These are phyloP conservation scores for Nomia melanderi DNA, from an alignment of 1,140 invertebrate genomes.

Conservation along the genomic window DNA sequence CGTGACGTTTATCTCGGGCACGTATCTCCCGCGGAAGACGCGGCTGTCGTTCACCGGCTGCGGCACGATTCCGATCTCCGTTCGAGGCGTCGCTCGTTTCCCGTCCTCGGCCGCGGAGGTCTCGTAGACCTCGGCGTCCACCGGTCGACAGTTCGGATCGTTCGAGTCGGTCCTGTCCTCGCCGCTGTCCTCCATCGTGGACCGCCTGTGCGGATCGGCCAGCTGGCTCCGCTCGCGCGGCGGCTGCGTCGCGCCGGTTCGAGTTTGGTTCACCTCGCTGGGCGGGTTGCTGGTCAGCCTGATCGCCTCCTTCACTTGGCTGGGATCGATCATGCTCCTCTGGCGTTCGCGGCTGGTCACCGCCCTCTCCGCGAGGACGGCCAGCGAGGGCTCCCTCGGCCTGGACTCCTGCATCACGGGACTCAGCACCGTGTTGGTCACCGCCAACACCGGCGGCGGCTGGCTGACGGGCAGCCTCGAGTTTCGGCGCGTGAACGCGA, in stretches of 20 bases:
- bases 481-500: constrained; percentile 58
- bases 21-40: constrained; percentile 65
- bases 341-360: constrained; percentile 77
- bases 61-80: neutral
- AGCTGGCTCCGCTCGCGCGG: neutral
- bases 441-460: constrained; percentile 76
- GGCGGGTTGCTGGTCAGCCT: constrained; percentile 73
- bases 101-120: neutral
- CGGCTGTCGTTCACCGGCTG: neutral
- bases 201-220: neutral
- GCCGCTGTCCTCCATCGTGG: neutral
- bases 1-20: constrained; percentile 78
- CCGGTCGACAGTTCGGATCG: constrained; percentile 19
- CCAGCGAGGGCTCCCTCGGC: constrained; percentile 69
- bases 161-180: constrained; percentile 24
- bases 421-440: constrained; percentile 78
- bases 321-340: constrained; percentile 81
- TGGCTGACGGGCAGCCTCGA: constrained; percentile 72
- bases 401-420: constrained; percentile 80
- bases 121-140: neutral
- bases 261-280: constrained; percentile 67
- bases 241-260: neutral
- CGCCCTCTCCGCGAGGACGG: constrained; percentile 73
- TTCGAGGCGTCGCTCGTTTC: neutral
- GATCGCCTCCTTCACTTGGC: constrained; percentile 76